phyloP scores from a whole-genome alignment of 2,113 vertebrate species.

The Uropsilus gracilis region DNA sequence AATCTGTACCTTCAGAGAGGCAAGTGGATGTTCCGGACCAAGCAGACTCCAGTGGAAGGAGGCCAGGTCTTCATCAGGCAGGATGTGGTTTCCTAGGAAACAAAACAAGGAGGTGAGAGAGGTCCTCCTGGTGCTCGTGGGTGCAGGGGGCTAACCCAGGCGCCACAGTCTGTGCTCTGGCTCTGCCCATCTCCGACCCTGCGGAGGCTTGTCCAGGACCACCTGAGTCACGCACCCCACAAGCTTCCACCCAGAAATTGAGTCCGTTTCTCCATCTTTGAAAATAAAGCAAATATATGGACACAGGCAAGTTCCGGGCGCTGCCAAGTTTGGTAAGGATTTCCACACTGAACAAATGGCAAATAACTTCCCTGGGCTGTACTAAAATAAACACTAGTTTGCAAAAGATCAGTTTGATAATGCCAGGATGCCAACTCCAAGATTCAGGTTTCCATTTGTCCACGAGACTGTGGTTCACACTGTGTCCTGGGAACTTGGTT shows the following conservation, averaged over 20 bases:
- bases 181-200: neutral
- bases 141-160: no score
- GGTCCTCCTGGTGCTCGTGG: neutral
- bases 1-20: conserved; percentile 94
- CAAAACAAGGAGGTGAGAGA: conserved; percentile 64
- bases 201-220: neutral
- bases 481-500: neutral
- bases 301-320: neutral
- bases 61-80: conserved; percentile 99
- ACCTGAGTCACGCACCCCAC: neutral
- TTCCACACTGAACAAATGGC: neutral
- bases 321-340: neutral
- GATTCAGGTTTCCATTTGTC: neutral
- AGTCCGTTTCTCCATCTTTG: neutral
- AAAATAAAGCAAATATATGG: neutral
- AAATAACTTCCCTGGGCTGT: neutral
- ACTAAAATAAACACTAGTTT: neutral
- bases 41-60: conserved; percentile 99
- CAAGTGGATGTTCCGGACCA: conserved; percentile 96
- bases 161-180: no score
- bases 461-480: neutral
- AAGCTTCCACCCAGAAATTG: neutral
- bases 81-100: conserved; percentile 96
- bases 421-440: neutral
- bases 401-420: neutral